Percentiles rank a stretch among this genome's conserved stretches.
phyloP scores from a whole-genome alignment of 2,888 invertebrate species.

The Sclerodermus sp. region DNA sequence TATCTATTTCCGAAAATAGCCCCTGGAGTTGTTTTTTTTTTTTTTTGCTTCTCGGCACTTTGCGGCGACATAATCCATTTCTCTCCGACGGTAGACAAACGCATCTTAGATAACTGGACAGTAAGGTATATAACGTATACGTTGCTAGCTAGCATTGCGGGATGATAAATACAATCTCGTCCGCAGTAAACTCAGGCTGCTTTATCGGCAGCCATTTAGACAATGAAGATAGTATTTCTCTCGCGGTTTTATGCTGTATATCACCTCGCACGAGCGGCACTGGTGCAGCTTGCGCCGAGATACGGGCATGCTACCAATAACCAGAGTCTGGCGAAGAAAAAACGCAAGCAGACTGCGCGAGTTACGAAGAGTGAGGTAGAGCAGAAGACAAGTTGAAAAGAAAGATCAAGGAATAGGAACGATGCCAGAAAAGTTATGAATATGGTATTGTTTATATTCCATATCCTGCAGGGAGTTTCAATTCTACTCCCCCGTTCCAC shows the following conservation, averaged over 20 bases:
- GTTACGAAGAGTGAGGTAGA: slow-evolving; percentile 4
- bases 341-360: slow-evolving; percentile 6
- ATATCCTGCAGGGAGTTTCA: too few species aligned
- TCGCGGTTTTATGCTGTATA: slow-evolving; percentile 46
- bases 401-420: slow-evolving; percentile 7
- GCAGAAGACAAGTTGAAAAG: slow-evolving; percentile 6
- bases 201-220: slow-evolving; percentile 54
- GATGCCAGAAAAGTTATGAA: neutral
- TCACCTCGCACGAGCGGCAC: slow-evolving; percentile 31
- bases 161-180: slow-evolving; percentile 53
- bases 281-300: slow-evolving; percentile 31
- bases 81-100: slow-evolving; percentile 31
- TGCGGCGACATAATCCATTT: slow-evolving; percentile 28
- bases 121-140: slow-evolving; percentile 26
- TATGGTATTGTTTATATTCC: too few species aligned
- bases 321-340: slow-evolving; percentile 10
- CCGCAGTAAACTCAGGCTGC: slow-evolving; percentile 46
- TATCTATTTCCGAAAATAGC: too few species aligned
- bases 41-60: slow-evolving; percentile 3
- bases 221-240: slow-evolving; percentile 54
- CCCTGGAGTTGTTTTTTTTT: neutral
- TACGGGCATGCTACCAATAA: slow-evolving; percentile 41
- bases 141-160: slow-evolving; percentile 30
- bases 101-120: slow-evolving; percentile 34
- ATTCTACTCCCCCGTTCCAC: too few species aligned